These are phyloP conservation scores for Limonius californicus DNA, from an alignment of 1,140 invertebrate genomes.

Conservation along the genomic window DNA sequence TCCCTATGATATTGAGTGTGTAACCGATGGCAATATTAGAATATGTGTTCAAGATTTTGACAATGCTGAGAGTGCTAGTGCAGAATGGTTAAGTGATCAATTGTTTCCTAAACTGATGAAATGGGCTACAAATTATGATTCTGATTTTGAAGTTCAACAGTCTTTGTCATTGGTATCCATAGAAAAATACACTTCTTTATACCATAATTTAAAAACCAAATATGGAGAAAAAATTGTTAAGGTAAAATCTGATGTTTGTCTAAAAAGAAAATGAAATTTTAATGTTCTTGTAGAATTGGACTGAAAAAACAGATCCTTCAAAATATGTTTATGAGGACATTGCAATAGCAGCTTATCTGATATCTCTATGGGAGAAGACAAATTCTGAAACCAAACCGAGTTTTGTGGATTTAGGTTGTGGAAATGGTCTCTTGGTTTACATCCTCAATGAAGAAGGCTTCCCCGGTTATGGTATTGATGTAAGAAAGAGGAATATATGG, in stretches of 20 bases:
- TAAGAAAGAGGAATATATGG: conserved; percentile 89
- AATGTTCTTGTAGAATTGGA: conserved; percentile 73
- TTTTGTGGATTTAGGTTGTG: conserved; percentile 95
- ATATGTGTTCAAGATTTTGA: conserved; percentile 34
- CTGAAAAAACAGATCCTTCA: conserved; percentile 85
- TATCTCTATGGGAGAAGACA: conserved; percentile 70
- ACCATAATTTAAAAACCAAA: conserved; percentile 73
- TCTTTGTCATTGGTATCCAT: conserved; percentile 67
- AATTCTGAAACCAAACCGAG: conserved; percentile 54
- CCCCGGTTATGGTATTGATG: conserved; percentile 84
- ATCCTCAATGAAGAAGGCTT: conserved; percentile 82
- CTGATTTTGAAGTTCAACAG: conserved; percentile 43
- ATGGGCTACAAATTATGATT: conserved; percentile 55
- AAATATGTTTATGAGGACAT: conserved; percentile 98
- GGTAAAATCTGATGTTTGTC: too few relatives aligned
- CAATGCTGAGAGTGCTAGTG: conserved; percentile 43
- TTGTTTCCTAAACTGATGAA: conserved; percentile 63
- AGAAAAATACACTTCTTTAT: conserved; percentile 68
- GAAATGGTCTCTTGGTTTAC: conserved; percentile 92
- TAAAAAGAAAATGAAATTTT: too few relatives aligned
- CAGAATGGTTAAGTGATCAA: conserved; percentile 53
- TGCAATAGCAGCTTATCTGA: conserved; percentile 88
- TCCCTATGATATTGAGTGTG: conserved; percentile 38
- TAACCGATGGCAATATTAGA: conserved; percentile 28
- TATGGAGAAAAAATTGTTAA: conserved; percentile 71